Conservation (phyloP, 2,113 vertebrate species). For the Phyllostomus discolor region DNA sequence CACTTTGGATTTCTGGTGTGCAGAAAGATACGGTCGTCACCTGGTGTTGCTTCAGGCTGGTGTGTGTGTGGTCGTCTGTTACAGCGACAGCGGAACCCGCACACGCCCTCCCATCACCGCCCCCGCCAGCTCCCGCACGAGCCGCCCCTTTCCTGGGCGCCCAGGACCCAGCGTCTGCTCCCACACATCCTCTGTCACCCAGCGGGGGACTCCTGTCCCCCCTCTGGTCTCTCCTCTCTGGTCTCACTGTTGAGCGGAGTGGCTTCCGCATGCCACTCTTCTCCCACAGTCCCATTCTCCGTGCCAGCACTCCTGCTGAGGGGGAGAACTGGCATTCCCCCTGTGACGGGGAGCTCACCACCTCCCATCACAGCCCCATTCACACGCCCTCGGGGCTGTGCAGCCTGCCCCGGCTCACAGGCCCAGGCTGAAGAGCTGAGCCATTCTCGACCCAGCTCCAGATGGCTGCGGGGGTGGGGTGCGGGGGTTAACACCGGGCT, state of each 20-base stretch:
- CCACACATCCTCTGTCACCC: rapidly evolving
- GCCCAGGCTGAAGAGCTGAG: background rate
- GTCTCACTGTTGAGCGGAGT: background rate
- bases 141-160: too few species aligned
- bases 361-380: too few species aligned
- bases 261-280: background rate
- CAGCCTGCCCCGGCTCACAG: background rate
- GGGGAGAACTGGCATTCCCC: background rate
- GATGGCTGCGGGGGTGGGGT: background rate
- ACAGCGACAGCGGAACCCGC: background rate
- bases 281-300: rapidly evolving
- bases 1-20: rapidly evolving
- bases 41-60: background rate
- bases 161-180: rapidly evolving
- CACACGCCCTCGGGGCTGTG: background rate
- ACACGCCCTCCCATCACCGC: rapidly evolving
- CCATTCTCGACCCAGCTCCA: background rate
- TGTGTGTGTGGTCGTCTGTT: background rate
- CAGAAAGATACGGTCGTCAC: rapidly evolving
- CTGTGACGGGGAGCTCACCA: rapidly evolving
- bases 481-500: background rate
- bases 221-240: rapidly evolving
- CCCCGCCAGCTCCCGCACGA: rapidly evolving
- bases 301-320: background rate
- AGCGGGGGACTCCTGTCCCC: too few species aligned